These are phyloP conservation scores for Euglossa dilemma DNA, from an alignment of 1,140 invertebrate species.

Conservation along the genomic window DNA sequence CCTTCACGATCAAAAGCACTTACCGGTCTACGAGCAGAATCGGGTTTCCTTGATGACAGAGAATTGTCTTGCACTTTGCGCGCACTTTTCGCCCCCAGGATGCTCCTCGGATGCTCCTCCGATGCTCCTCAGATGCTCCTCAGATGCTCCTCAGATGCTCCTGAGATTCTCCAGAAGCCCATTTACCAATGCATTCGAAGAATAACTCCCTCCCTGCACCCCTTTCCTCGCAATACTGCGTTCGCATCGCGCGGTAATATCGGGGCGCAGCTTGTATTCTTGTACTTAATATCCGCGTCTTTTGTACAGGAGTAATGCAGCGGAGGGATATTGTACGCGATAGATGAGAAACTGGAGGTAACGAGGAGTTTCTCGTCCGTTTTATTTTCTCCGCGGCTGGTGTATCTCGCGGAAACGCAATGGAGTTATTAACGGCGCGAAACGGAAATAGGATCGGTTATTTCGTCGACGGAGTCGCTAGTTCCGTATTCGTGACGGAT, in stretches of 20 bases:
- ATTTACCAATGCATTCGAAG: constrained; percentile 4
- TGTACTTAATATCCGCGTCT: constrained; percentile 4
- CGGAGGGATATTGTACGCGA: not conserved
- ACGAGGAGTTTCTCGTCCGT: too few relatives aligned
- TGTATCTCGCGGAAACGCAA: too few relatives aligned
- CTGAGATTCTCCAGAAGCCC: not conserved
- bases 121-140: too few relatives aligned
- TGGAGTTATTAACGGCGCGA: too few relatives aligned
- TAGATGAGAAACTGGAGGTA: not conserved
- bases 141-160: too few relatives aligned
- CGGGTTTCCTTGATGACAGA: constrained; percentile 40
- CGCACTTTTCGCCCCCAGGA: not conserved
- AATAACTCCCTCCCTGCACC: not conserved
- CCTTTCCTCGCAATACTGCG: not conserved
- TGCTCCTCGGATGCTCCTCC: not conserved
- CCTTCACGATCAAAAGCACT: constrained; percentile 24
- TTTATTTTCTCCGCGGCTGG: too few relatives aligned
- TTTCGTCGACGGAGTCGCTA: too few relatives aligned
- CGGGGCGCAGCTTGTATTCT: not conserved
- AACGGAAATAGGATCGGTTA: too few relatives aligned
- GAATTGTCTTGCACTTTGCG: constrained; percentile 41
- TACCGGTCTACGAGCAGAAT: constrained; percentile 2
- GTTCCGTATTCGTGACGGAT: too few relatives aligned
- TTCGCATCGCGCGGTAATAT: not conserved
- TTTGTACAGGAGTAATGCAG: not conserved